Percentiles rank a stretch among this genome's conserved stretches.
Evolutionary conservation across 1,140 invertebrate genomes (phyloP).

Genomic region (Trigoniulus corallinus): DNA sequence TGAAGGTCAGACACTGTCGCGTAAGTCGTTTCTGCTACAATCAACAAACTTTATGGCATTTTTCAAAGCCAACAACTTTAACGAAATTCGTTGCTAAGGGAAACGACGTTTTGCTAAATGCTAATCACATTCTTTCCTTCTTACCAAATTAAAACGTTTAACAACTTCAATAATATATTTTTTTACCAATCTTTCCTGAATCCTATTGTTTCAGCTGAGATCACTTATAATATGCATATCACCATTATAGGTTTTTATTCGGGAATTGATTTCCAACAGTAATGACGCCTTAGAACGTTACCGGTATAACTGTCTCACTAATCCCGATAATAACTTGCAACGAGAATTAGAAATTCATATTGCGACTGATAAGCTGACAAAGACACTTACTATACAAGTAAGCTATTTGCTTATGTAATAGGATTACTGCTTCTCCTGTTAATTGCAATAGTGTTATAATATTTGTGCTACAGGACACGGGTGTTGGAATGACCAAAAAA

Average conservation of each 20-base stretch:
- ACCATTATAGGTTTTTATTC: conserved; percentile 61
- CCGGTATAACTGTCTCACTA: conserved; percentile 48
- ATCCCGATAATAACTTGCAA: conserved; percentile 17
- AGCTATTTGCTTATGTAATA: conserved; percentile 1
- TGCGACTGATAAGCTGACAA: conserved; percentile 66
- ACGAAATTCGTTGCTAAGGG: no score
- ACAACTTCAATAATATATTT: no score
- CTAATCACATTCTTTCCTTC: no score
- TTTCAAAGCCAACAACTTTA: no score
- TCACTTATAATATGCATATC: not conserved
- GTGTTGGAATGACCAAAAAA: conserved; percentile 85
- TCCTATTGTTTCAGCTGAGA: no score
- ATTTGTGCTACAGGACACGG: conserved; percentile 49
- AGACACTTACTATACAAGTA: conserved; percentile 72
- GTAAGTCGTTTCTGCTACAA: no score
- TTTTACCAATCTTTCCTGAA: no score
- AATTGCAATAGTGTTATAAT: not conserved
- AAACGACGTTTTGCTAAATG: no score
- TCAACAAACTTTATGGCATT: no score
- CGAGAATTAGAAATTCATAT: conserved; percentile 66
- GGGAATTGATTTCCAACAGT: conserved; percentile 90
- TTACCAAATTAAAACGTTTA: no score
- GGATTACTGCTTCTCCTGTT: not conserved
- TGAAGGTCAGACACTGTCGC: no score
- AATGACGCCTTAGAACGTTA: conserved; percentile 94